A percentile compares a stretch with the other conserved stretches of the same genome.
Conservation (phyloP, 2,113 vertebrate genomes). For the Actenoides lindsayi region DNA sequence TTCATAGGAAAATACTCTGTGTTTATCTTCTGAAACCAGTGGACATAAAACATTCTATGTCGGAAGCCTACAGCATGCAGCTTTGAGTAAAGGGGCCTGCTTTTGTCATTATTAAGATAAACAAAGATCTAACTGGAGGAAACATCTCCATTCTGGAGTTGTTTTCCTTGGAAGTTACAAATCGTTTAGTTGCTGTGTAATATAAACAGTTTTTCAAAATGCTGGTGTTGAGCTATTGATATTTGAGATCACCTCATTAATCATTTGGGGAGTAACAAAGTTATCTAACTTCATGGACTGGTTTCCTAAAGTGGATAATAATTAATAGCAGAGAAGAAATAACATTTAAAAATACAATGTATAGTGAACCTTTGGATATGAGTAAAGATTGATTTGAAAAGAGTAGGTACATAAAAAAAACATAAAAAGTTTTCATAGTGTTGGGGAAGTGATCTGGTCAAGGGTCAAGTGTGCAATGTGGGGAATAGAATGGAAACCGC, state of each 20-base stretch:
- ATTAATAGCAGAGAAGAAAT: constrained; percentile 36
- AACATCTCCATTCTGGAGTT: constrained; percentile 47
- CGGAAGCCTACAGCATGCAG: constrained; percentile 10
- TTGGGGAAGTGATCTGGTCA: not conserved
- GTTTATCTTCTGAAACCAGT: constrained; percentile 62
- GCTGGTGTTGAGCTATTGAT: constrained; percentile 62
- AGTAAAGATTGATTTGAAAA: not conserved
- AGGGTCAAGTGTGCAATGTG: not conserved
- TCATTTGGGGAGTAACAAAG: constrained; percentile 69
- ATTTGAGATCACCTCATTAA: constrained; percentile 74
- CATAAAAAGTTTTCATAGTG: not conserved
- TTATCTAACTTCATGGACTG: constrained; percentile 56
- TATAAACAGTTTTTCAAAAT: constrained; percentile 68
- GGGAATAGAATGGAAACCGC: not conserved
- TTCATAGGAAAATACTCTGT: constrained; percentile 56
- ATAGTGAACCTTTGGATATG: not conserved
- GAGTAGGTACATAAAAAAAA: not conserved
- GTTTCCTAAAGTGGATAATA: constrained; percentile 56
- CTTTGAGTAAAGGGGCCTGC: not conserved
- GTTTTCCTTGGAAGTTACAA: constrained; percentile 52
- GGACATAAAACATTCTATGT: constrained; percentile 46
- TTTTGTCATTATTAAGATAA: constrained; percentile 70
- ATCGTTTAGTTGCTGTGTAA: constrained; percentile 47
- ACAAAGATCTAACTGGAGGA: constrained; percentile 61
- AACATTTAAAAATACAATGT: not conserved